Base-by-base conservation (phyloP, 2,797 vertebrate genomes). In the Hafferia zeledoni region DNA sequence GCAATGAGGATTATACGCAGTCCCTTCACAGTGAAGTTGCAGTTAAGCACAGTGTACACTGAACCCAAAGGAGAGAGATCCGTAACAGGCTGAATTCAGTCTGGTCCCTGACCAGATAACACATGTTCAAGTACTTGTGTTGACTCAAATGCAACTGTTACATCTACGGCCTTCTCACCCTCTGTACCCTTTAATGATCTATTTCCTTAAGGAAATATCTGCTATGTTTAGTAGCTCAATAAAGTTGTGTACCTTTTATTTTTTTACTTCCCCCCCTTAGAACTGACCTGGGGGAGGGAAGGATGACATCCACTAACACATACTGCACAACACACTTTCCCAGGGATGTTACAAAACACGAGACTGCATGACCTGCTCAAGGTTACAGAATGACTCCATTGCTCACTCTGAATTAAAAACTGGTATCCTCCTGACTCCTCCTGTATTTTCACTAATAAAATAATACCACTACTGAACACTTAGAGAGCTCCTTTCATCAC, bases 381-480 rank as follows among this genome's bases (percentile, higher is more conserved):
- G 93, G 92, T 96, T 91, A 94, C 49, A 59, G 85, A 83, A 83
- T 33, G 27, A 95, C 94, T 92, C 69, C 67, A 91, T 11, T 88
- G 82, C 84, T 96, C 79, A 86, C 65, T 78, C 52, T 33, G 89
- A 92, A 96, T 94, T 94, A 93, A 77, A 85, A 95, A 75, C 65
- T 75, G 69, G 87, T 35, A 89, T 75, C 61, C 82, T 95, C 56
- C 75, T 94, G 53, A 92, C 95, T 93, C 57, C 92, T 87, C 94
- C 76, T 61, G 43, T 37, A 63, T 95, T 86, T 91, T 91, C 79
- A 69, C 87, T 91, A 96, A 88, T 94, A 94, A 95, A 97, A 81
- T 77, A 92, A 79, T 56, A 64, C 47, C 79, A 91, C 57, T 79
- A 76, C 72, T 69, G 76, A 95, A 83, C 78, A 77, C 63, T 89